These are phyloP conservation scores for Alligator sinensis DNA, from an alignment of 2,113 vertebrate species.

Conservation along the genomic window DNA sequence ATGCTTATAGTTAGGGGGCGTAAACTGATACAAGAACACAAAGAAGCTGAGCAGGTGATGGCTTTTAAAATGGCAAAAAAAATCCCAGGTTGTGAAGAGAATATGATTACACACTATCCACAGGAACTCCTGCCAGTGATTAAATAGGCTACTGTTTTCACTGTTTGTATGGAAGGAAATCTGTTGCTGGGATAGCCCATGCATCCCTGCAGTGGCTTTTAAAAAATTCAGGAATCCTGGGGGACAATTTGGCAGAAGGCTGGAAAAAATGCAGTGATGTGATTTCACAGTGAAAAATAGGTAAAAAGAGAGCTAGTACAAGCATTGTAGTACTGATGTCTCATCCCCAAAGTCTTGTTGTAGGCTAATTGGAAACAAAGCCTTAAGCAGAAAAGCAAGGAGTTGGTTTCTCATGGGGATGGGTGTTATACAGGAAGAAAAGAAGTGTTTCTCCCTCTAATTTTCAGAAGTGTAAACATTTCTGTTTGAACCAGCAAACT, in stretches of 20 bases:
- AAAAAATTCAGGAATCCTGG: neutral
- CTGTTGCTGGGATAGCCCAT: neutral
- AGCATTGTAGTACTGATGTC: neutral
- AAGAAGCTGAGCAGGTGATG: accelerated
- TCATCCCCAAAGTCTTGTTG: neutral
- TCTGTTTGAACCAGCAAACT: neutral
- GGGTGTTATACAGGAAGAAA: neutral
- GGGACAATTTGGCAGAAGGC: neutral
- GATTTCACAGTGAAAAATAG: neutral
- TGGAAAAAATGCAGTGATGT: neutral
- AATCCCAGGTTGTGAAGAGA: neutral
- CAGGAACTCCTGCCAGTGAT: neutral
- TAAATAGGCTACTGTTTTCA: neutral
- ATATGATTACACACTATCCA: neutral
- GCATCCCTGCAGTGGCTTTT: neutral
- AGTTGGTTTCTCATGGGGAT: constrained; percentile 56
- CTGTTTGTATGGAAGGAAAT: neutral
- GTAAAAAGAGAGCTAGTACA: neutral
- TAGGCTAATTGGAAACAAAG: constrained; percentile 16
- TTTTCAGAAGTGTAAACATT: constrained; percentile 12
- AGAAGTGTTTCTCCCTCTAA: constrained; percentile 4
- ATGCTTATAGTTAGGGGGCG: neutral
- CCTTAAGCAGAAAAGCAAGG: neutral
- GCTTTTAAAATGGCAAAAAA: neutral
- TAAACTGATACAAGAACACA: neutral